Conservation (phyloP, 2,797 vertebrate species). For the Taeniopygia guttata region DNA sequence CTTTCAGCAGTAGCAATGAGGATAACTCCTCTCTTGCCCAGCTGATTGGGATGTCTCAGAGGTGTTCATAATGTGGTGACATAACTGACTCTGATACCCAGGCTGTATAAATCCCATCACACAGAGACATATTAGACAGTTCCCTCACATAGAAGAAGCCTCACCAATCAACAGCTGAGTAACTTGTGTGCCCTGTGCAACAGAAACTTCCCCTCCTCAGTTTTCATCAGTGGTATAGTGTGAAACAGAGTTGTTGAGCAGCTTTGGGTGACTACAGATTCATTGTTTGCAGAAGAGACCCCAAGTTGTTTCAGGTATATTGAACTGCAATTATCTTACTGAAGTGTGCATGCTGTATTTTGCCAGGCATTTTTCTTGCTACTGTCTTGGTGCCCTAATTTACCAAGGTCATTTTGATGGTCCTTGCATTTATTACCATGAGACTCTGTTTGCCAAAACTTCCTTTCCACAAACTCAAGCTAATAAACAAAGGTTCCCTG, state of each 20-base stretch:
- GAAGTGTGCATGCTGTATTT: not conserved
- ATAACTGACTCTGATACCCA: not conserved
- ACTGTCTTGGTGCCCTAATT: not conserved
- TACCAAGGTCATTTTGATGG: not conserved
- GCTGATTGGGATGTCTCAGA: not conserved
- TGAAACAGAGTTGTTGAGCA: not conserved
- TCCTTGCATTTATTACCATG: not conserved
- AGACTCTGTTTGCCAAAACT: not conserved
- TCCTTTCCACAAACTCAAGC: not conserved
- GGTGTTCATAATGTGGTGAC: fast-evolving
- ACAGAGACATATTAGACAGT: not conserved
- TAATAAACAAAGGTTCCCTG: not conserved
- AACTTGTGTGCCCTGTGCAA: not conserved
- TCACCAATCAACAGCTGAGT: not conserved
- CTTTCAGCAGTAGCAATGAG: not conserved
- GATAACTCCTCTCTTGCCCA: not conserved
- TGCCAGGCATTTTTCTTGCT: not conserved
- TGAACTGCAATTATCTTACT: not conserved
- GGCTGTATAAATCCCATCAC: not conserved
- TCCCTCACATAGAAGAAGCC: not conserved
- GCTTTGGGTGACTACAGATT: not conserved
- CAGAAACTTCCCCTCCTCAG: not conserved
- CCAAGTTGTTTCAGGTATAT: not conserved
- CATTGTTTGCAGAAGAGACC: not conserved
- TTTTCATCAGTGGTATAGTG: not conserved